phyloP scores from a whole-genome alignment of 2,888 invertebrate genomes.

The Drosophila suboccidentalis region DNA sequence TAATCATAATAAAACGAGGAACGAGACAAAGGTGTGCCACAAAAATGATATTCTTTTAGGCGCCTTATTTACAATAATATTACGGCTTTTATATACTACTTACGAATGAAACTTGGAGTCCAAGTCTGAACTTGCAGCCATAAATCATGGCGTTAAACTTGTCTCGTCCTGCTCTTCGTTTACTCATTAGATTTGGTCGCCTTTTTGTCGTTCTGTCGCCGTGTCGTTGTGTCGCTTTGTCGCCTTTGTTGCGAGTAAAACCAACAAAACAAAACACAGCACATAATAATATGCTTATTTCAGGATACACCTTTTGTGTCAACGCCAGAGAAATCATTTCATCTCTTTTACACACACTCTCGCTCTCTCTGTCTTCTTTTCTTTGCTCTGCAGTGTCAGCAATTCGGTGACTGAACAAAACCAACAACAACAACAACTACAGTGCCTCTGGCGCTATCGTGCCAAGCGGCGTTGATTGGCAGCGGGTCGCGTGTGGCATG shows the following conservation, averaged over 20 bases:
- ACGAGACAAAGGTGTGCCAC: constrained; percentile 53
- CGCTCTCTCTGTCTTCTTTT: not conserved
- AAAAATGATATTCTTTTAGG: constrained; percentile 60
- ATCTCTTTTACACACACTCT: not conserved
- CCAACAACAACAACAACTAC: constrained; percentile 27
- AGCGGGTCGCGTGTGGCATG: constrained; percentile 48
- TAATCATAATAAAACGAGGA: constrained; percentile 69
- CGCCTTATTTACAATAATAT: constrained; percentile 54
- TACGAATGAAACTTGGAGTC: constrained; percentile 1
- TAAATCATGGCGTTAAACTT: constrained; percentile 66
- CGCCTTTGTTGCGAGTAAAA: constrained; percentile 43
- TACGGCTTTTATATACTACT: constrained; percentile 24
- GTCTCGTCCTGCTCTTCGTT: constrained; percentile 44
- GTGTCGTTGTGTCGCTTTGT: constrained; percentile 44
- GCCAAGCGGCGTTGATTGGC: constrained; percentile 72
- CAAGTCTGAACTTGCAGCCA: constrained; percentile 29
- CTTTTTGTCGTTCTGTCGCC: constrained; percentile 45
- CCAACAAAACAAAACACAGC: constrained; percentile 41
- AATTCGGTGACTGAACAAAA: constrained; percentile 45
- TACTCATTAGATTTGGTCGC: constrained; percentile 70
- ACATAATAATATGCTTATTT: constrained; percentile 80
- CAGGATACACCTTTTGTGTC: constrained; percentile 75
- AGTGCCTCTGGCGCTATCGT: constrained; percentile 46
- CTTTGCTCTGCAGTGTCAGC: constrained; percentile 54
- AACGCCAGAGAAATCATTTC: constrained; percentile 37